phyloP scores from a whole-genome alignment of 2,797 vertebrate species.

The Melanogrammus aeglefinus region DNA sequence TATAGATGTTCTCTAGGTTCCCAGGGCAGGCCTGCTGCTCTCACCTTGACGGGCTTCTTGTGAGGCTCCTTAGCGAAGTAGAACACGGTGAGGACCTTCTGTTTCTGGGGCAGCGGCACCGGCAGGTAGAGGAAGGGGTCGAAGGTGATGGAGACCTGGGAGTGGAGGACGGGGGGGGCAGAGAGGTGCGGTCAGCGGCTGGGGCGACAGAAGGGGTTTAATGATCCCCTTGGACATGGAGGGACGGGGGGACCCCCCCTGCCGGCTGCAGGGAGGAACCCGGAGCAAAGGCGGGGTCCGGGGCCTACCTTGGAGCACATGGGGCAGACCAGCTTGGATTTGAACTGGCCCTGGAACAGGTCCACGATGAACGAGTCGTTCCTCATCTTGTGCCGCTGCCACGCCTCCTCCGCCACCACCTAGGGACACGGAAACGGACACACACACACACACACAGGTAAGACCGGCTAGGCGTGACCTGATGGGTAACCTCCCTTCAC shows the following conservation, averaged over 20 bases:
- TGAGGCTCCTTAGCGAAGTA: conserved; percentile 96
- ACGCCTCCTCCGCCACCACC: conserved; percentile 97
- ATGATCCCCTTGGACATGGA: neutral
- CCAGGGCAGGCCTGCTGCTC: conserved; percentile 1
- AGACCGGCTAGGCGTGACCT: neutral
- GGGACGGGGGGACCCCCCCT: too few relatives aligned
- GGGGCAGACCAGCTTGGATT: conserved; percentile 97
- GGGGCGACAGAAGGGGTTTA: neutral
- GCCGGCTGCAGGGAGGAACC: too few relatives aligned
- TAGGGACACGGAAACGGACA: conserved; percentile 48
- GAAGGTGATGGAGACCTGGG: conserved; percentile 96
- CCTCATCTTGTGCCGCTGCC: conserved; percentile 98
- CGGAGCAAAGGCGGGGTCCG: too few relatives aligned
- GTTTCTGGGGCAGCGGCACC: conserved; percentile 95
- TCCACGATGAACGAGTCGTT: conserved; percentile 98
- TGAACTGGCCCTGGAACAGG: conserved; percentile 98
- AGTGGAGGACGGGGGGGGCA: neutral
- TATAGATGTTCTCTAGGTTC: neutral
- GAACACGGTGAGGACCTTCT: conserved; percentile 94
- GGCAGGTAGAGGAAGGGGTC: conserved; percentile 98
- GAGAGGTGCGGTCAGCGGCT: neutral
- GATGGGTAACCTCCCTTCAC: neutral
- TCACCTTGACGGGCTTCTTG: conserved; percentile 96
- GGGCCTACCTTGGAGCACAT: conserved; percentile 89
- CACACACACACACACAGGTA: neutral